Percentiles rank a stretch among this genome's conserved stretches.
Evolutionary conservation across 2,797 vertebrate species (phyloP).

Genomic region (Syncerus caffer): DNA sequence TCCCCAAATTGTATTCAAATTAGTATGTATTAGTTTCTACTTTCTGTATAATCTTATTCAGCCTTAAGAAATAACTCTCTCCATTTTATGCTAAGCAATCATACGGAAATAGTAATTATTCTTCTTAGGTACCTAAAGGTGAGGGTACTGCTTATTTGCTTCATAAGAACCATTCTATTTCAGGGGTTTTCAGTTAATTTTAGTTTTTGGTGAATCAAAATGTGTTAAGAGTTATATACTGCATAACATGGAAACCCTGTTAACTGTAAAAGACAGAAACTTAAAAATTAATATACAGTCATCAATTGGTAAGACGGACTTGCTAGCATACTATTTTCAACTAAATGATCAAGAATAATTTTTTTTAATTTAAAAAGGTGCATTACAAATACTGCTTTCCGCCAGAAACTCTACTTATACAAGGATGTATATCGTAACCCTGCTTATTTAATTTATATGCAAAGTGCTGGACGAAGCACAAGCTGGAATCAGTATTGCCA

Average conservation of each 20-base stretch:
- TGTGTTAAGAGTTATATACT: neutral
- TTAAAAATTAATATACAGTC: constrained; percentile 2
- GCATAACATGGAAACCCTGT: neutral
- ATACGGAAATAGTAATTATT: neutral
- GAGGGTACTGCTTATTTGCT: neutral
- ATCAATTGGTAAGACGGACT: neutral
- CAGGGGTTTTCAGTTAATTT: constrained; percentile 21
- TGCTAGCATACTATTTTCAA: neutral
- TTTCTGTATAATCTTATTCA: constrained; percentile 3
- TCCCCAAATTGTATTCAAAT: neutral
- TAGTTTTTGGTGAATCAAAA: neutral
- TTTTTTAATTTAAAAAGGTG: neutral
- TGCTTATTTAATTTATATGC: neutral
- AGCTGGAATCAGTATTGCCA: neutral
- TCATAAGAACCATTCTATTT: neutral
- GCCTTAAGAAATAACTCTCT: neutral
- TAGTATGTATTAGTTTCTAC: neutral
- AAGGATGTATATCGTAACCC: neutral
- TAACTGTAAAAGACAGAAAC: constrained; percentile 33
- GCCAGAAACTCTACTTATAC: neutral
- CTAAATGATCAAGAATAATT: neutral
- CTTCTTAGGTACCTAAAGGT: neutral
- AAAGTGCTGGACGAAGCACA: neutral
- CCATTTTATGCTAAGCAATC: neutral
- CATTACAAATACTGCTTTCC: neutral